Percentiles rank a stretch among this genome's conserved stretches.
Evolutionary conservation across 2,113 vertebrate species (phyloP).

Genomic region (Malurus melanocephalus): DNA sequence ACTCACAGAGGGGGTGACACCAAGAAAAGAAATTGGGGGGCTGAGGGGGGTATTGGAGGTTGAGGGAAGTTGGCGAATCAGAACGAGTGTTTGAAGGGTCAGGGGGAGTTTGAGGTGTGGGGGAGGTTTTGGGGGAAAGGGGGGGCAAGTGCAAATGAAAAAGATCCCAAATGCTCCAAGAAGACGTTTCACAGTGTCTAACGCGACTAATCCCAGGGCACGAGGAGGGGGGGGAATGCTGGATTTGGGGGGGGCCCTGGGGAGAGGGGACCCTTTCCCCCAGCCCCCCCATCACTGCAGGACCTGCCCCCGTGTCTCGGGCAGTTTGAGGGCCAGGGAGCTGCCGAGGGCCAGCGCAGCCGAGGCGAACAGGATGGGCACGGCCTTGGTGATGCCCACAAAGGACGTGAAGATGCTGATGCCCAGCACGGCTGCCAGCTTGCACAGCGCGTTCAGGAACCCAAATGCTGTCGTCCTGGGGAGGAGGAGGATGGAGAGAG

Average conservation of each 20-base stretch:
- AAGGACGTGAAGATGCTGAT: slow-evolving; percentile 97
- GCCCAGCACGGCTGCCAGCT: slow-evolving; percentile 89
- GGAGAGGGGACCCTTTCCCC: not conserved
- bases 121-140: not conserved
- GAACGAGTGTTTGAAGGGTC: not conserved
- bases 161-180: slow-evolving; percentile 6
- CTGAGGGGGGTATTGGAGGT: not conserved
- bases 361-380: slow-evolving; percentile 91
- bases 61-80: not conserved
- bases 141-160: not conserved
- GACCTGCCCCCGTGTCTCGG: slow-evolving; percentile 91
- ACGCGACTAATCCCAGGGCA: slow-evolving; percentile 7
- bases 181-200: slow-evolving; percentile 75
- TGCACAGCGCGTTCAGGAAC: slow-evolving; percentile 93
- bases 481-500: too few relatives aligned
- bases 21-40: not conserved
- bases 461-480: slow-evolving; percentile 91
- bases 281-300: slow-evolving; percentile 80
- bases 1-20: slow-evolving; percentile 25
- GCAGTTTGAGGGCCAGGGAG: slow-evolving; percentile 90
- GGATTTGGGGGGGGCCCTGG: not conserved
- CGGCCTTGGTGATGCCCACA: slow-evolving; percentile 92
- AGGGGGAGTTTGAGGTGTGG: not conserved
- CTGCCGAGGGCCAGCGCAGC: slow-evolving; percentile 88
- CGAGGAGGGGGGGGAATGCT: not conserved